A percentile compares a stretch with the other conserved stretches of the same genome.
Evolutionary conservation across 1,140 invertebrate genomes (phyloP).

Genomic region (Papilio helenus): DNA sequence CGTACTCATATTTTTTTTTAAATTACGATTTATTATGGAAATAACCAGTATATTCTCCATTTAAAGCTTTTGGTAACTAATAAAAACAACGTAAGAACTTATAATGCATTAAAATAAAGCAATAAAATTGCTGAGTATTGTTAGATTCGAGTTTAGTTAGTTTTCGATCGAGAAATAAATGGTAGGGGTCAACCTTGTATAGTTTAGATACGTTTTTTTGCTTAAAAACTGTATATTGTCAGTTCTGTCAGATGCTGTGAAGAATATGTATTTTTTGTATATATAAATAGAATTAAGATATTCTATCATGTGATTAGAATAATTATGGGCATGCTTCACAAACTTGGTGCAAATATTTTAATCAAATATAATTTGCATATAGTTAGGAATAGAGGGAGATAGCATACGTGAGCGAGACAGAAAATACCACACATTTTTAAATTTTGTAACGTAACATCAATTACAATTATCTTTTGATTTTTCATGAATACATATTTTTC

Average conservation of each 20-base stretch:
- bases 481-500: not conserved
- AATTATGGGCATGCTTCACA: slow-evolving; percentile 3
- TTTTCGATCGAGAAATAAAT: slow-evolving; percentile 40
- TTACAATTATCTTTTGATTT: too few species aligned
- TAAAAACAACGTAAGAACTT: not conserved
- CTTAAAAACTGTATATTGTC: slow-evolving; percentile 54
- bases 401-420: too few species aligned
- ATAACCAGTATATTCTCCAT: not conserved
- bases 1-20: too few species aligned
- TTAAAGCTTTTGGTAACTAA: not conserved
- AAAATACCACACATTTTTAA: too few species aligned
- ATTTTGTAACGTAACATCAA: too few species aligned
- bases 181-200: slow-evolving; percentile 24
- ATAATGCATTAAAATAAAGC: not conserved
- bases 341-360: slow-evolving; percentile 33
- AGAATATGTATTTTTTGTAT: slow-evolving; percentile 50
- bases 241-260: slow-evolving; percentile 68
- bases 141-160: slow-evolving; percentile 20
- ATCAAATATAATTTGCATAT: not conserved
- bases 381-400: too few species aligned
- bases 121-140: slow-evolving; percentile 25
- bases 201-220: slow-evolving; percentile 37
- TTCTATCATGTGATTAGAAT: slow-evolving; percentile 37
- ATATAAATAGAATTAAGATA: slow-evolving; percentile 44
- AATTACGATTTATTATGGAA: not conserved